These are phyloP conservation scores for Gambusia affinis DNA, from an alignment of 2,113 vertebrate species.

Conservation along the genomic window DNA sequence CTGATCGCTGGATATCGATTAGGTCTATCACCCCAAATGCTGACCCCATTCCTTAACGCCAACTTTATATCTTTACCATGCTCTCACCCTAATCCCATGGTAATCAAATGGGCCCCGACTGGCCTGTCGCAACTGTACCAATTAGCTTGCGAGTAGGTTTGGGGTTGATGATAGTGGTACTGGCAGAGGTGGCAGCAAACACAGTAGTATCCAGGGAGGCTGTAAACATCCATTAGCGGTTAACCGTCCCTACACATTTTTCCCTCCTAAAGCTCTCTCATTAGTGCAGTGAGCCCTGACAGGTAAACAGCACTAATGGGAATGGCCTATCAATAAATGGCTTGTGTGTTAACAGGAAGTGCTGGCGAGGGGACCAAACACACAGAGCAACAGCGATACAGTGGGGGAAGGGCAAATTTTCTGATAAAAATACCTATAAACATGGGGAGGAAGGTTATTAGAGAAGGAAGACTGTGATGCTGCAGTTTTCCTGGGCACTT, in stretches of 20 bases:
- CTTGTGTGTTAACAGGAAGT: slow-evolving; percentile 83
- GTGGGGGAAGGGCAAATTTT: slow-evolving; percentile 33
- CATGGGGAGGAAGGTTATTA: slow-evolving; percentile 58
- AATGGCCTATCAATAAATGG: slow-evolving; percentile 91
- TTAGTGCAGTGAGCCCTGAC: slow-evolving; percentile 89
- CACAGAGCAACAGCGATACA: slow-evolving; percentile 49
- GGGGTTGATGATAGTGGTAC: slow-evolving; percentile 68
- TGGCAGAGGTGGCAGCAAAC: slow-evolving; percentile 71
- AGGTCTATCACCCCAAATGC: slow-evolving; percentile 48
- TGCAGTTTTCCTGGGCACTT: slow-evolving; percentile 30
- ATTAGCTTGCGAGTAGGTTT: slow-evolving; percentile 78
- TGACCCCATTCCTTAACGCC: slow-evolving; percentile 50
- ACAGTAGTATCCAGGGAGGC: slow-evolving; percentile 70
- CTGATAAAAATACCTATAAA: slow-evolving; percentile 72
- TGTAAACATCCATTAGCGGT: slow-evolving; percentile 93
- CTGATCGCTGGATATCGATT: slow-evolving; percentile 67
- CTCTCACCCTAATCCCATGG: slow-evolving; percentile 63
- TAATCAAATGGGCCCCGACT: slow-evolving; percentile 71
- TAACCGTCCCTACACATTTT: slow-evolving; percentile 89
- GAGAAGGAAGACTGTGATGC: slow-evolving; percentile 34
- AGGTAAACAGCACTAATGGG: slow-evolving; percentile 93
- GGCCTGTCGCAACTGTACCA: slow-evolving; percentile 77
- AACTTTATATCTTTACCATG: slow-evolving; percentile 31
- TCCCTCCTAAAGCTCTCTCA: slow-evolving; percentile 90
- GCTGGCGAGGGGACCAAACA: slow-evolving; percentile 59